A percentile compares a stretch with the other conserved stretches of the same genome.
phyloP scores from a whole-genome alignment of 2,888 invertebrate species.

The Buathra laborator region DNA sequence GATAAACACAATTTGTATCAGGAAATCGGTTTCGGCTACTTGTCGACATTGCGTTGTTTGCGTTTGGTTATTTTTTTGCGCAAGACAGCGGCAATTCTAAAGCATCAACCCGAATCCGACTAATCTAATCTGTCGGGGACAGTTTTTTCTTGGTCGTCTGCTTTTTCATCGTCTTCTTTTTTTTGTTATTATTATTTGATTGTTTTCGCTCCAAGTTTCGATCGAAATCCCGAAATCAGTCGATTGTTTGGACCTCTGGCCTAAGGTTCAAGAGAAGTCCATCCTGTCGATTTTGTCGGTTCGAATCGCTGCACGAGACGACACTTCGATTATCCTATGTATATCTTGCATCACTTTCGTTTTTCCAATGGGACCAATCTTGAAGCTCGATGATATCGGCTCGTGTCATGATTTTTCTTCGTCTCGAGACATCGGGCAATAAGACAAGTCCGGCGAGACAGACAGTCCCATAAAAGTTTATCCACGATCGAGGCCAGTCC shows the following conservation, averaged over 20 bases:
- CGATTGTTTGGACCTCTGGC: no score
- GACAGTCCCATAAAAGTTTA: conserved; percentile 42
- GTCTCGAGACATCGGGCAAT: conserved; percentile 32
- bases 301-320: neutral
- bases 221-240: no score
- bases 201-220: neutral
- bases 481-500: conserved; percentile 45
- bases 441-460: conserved; percentile 46
- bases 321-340: neutral
- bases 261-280: no score
- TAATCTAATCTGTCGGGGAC: conserved; percentile 23
- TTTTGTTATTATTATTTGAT: neutral
- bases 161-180: neutral
- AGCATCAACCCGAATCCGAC: neutral
- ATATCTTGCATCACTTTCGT: neutral
- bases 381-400: conserved; percentile 11
- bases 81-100: neutral
- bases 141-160: conserved; percentile 3
- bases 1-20: conserved; percentile 18
- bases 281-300: neutral
- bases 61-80: conserved; percentile 3
- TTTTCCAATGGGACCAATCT: conserved; percentile 1
- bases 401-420: conserved; percentile 40
- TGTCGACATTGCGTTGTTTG: neutral
- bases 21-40: neutral